Evolutionary conservation across 2,113 vertebrate species (phyloP), one percentile per base, ranked within the genome.

Genomic region (Caretta caretta): DNA sequence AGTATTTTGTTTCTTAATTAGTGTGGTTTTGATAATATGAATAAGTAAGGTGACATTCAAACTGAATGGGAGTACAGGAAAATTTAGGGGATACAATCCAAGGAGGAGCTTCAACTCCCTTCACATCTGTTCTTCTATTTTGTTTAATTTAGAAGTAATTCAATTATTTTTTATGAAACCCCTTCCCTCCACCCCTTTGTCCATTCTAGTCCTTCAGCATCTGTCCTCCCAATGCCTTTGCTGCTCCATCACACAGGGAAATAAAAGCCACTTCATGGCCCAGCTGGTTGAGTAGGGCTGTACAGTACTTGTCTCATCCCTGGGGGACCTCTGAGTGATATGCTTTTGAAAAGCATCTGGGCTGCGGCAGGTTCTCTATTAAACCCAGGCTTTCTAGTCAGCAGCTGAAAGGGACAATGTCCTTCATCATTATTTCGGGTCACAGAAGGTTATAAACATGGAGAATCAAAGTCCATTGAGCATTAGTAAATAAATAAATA

Each of bases 131-230:
- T 97, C 94, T 87, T 97, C 91, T 97, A 92, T 96, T 97, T 97
- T 96, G 92, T 93, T 97, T 96, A 97, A 98, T 98, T 98, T 98
- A 93, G 94, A 98, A 98, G 98, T 97, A 98, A 98, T 96, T 97
- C 94, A 98, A 97, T 98, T 98, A 98, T 98, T 98, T 94, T 72
- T 97, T 97, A 88, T 79, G 92, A 97, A 98, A 93, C 27, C 83
- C 3, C 83, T 96, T 86, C 49, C 38, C 85, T 96, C 92, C 96
- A 84, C 93, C 95, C 54, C 93, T 93, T 90, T 80, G 87, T 85
- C 48, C 56, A 50, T 51, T 50, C 27, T 80, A 88, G 87, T 92
- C 92, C 94, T 97, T 92, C 59, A 86, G 94, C 78, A 96, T 83
- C 85, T 96, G 80, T 93, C 84, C 75, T 85, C 82, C 83, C 79